Base-by-base conservation (phyloP, 2,113 vertebrate genomes). In the Hypocryptadius cinnamomeus region DNA sequence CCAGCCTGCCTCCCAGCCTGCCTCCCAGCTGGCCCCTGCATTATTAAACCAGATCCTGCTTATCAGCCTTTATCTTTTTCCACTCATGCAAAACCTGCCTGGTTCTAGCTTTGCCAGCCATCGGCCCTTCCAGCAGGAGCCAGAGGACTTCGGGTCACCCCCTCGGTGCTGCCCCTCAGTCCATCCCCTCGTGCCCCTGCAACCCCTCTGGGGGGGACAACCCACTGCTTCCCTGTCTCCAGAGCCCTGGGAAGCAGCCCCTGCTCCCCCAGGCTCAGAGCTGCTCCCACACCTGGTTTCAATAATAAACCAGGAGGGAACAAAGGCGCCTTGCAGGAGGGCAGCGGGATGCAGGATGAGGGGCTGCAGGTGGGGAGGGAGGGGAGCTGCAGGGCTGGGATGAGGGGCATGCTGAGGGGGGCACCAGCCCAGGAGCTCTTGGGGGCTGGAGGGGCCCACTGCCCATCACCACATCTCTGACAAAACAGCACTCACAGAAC, bases 261-360 rank as follows among this genome's bases (percentile, higher is more conserved):
- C 24, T 1, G 15, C 7, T 60, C 40, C 44, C 45, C 27, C 7
- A 2, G 44, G 60, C 84, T 80, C 35, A 0, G 79, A 90, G 94
- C 84, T 1, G 28, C 77, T 92, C 79, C 2, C 2, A 92, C 97
- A 98, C 95, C 89, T 97, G 98, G 96, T 96, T 98, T 95, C 87
- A 90, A 97, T 98, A 94, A 97, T 35, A 83, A 96, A 66, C 23
- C 16, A 0, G 88, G 74, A 80, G 80, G 84, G 86, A 96, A 97
- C 95, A 97, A 97, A 97, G 91, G 92, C 6, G 83, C 88, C 95
- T 94, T 84, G 95, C 84, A 13, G 93, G 79, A 73, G 81, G 33
- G 19, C 6, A 21, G 78, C 0, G 28, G 86, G 92, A 40, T 42
- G 80, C 11, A 39, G 92, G 51, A 15, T 2, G 18, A 68, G 65